Evolutionary conservation across 2,888 invertebrate species (phyloP), one percentile per base, ranked within the genome.

Genomic region (Orthosia incerta): DNA sequence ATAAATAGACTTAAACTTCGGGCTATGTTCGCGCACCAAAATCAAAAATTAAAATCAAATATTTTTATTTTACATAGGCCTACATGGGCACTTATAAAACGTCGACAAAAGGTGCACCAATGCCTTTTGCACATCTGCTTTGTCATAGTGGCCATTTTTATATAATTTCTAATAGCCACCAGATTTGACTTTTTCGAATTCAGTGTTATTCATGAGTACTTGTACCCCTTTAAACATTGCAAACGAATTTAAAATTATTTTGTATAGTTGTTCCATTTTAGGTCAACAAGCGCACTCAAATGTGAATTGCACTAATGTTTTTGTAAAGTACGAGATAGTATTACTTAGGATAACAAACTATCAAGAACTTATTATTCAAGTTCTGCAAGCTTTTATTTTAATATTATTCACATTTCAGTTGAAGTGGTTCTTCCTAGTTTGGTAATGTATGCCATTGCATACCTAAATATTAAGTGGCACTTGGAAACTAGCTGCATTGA

Each of bases 381-480:
- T 20, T 18, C 16, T n/a, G 18, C 13, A 23, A 1, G 23, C 11
- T 16, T 39, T 39, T 23, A 18, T 39, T 12, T 26, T 18, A 39
- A 53, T 45, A 20, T 31, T 31, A n/a, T 68, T 46, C 57, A 26
- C 0, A 46, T 39, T 76, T 76, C 16, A 23, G n/a, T 23, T 45
- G 7, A 57, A 51, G 9, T n/a, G 45, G 23, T 4, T 7, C 23
- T 48, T 9, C 1, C 1, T 4, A n/a, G n/a, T 39, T 9, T 15
- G 31, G 7, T 68, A 39, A 69, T 77, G 70, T 31, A 31, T 31
- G 31, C 31, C 31, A 16, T 16, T 20, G 68, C 68, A 67, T 46
- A 57, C 0, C 13, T 23, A 16, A 53, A 23, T 55, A 57, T 57
- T 56, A 63, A 9, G 18, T 20, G 39, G 23, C 39, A 16, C 15